Conservation (phyloP, 2,797 vertebrate species). For the Euphonia xanthogaster region DNA sequence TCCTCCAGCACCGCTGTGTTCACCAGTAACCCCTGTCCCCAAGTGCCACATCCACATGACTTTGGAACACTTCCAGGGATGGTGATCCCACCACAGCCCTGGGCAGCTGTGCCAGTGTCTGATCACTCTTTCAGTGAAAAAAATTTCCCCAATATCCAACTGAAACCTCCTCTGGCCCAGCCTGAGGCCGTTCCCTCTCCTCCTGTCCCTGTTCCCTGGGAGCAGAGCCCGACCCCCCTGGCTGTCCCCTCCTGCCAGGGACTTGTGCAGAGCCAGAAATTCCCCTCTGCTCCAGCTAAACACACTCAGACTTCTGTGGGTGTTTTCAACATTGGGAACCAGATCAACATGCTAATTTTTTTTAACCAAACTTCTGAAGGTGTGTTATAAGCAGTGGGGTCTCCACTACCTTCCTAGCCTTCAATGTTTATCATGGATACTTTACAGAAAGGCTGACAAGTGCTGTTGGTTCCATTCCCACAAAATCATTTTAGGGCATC, state of each 20-base stretch:
- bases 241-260: background rate
- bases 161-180: background rate
- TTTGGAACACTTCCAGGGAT: background rate
- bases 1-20: background rate
- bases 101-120: background rate
- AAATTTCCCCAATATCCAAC: background rate
- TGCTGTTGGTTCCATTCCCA: background rate
- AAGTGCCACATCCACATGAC: accelerated
- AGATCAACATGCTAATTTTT: background rate
- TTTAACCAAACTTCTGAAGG: background rate
- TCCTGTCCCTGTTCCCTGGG: background rate
- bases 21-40: background rate
- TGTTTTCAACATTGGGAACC: background rate
- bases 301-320: background rate
- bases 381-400: background rate
- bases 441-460: background rate
- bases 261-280: background rate
- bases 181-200: accelerated
- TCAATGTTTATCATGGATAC: background rate
- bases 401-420: background rate
- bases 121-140: background rate
- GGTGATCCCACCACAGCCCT: background rate
- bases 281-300: background rate
- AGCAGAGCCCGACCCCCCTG: accelerated
- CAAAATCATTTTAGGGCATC: background rate